Evolutionary conservation across 2,888 invertebrate genomes (phyloP), one percentile per base, ranked within the genome.

Genomic region (Halocaridina rubra): DNA sequence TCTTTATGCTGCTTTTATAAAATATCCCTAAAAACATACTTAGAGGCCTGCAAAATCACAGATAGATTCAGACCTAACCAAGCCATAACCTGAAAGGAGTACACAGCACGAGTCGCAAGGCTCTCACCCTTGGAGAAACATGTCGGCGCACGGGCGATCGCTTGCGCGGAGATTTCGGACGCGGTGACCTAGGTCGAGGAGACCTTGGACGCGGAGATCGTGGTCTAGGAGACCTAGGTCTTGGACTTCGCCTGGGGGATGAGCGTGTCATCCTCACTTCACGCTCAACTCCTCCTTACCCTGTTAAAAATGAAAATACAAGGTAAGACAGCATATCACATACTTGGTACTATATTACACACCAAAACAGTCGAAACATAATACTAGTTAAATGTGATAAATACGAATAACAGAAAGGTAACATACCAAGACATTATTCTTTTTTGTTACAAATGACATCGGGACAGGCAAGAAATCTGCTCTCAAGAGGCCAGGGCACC

Each of bases 81-180:
- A 74, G 39, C 64, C 22, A 57, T 53, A 24, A 22, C 61, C 32
- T 24, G 10, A 30, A 24, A 59, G 19, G 61, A 74, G 33, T 39
- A 72, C 33, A 39, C 61, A 61, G 27, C 32, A 61, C 69, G 27
- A 30, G 10, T 30, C 32, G 69, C 32, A n/a, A 33, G 67, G 16
- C n/a, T 84, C 84, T 84, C 75, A 84, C 84, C 76, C 84, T 79
- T 46, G 84, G 84, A 30, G 84, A 80, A 32, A 61, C 79, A 32
- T 79, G 84, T 16, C 84, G 84, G n/a, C 84, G 79, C 75, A 79
- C n/a, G 53, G 84, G 84, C 24, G 84, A 84, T 61, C 74, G 79
- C 74, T 74, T 74, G 32, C 79, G 80, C 46, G 84, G 84, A 32
- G 84, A 84, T 57, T 69, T 79, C n/a, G 79, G 79, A 64, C 74